phyloP scores from a whole-genome alignment of 2,797 vertebrate species.

The Tenualosa thibaudeaui region DNA sequence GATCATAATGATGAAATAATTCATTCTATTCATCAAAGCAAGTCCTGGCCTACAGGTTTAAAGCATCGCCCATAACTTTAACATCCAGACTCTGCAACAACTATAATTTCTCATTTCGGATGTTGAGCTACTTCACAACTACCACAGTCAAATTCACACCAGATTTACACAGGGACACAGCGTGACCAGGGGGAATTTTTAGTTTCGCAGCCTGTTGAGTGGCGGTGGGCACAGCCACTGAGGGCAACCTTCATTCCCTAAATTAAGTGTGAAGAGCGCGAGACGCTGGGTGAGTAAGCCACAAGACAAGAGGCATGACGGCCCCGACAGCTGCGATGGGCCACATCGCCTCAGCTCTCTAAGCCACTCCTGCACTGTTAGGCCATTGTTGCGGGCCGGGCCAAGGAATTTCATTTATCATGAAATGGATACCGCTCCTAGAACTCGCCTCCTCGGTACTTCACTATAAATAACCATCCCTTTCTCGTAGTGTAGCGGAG shows the following conservation, averaged over 20 bases:
- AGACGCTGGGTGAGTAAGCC: constrained; percentile 27
- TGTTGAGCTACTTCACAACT: not conserved
- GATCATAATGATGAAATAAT: not conserved
- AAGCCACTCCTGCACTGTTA: constrained; percentile 46
- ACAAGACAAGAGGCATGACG: constrained; percentile 51
- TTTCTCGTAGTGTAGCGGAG: constrained; percentile 34
- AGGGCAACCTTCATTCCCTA: constrained; percentile 41
- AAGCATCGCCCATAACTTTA: not conserved
- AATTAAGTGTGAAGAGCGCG: constrained; percentile 44
- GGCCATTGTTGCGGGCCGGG: constrained; percentile 58
- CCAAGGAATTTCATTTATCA: constrained; percentile 70
- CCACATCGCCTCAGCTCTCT: constrained; percentile 38
- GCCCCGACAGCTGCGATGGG: constrained; percentile 44
- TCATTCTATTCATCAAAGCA: not conserved
- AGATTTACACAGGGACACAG: constrained; percentile 4
- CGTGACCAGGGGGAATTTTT: not conserved
- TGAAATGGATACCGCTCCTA: constrained; percentile 61
- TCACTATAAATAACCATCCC: constrained; percentile 50
- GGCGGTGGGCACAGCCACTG: constrained; percentile 15
- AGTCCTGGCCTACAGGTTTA: not conserved
- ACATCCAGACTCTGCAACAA: not conserved
- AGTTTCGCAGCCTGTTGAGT: not conserved
- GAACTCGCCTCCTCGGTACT: constrained; percentile 59
- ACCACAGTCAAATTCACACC: not conserved
- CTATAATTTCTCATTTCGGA: not conserved